Conservation (phyloP, 2,113 vertebrate species). For the Rhodinocichla rosea region DNA sequence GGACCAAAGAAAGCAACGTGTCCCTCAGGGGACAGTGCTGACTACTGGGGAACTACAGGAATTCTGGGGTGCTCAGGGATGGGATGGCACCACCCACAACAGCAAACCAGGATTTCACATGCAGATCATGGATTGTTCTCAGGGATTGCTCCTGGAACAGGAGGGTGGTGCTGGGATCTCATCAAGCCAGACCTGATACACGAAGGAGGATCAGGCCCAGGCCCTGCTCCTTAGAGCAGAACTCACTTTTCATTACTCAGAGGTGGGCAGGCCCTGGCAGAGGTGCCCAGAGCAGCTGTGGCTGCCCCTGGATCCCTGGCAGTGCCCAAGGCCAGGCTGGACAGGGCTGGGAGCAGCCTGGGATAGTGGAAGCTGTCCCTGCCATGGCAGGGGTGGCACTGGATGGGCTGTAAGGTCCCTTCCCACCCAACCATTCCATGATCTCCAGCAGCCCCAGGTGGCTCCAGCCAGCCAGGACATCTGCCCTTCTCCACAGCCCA, state of each 20-base stretch:
- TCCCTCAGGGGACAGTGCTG: background rate
- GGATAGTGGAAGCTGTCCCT: background rate
- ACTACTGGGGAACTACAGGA: background rate
- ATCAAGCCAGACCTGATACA: background rate
- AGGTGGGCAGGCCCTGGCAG: background rate
- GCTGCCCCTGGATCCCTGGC: background rate
- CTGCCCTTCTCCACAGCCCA: background rate
- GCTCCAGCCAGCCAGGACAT: background rate
- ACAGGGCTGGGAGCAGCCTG: background rate
- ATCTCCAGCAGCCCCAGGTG: background rate
- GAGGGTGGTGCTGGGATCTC: background rate
- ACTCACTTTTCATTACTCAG: background rate
- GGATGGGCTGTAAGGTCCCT: background rate
- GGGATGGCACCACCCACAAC: background rate
- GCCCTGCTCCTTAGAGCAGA: background rate
- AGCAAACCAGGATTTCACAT: background rate
- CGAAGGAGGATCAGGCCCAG: background rate
- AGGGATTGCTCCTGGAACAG: background rate
- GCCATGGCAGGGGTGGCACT: background rate
- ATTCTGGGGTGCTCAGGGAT: background rate
- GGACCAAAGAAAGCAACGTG: background rate
- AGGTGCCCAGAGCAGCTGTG: background rate
- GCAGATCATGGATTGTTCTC: background rate
- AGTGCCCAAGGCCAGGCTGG: background rate
- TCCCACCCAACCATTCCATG: background rate